Evolutionary conservation across 2,888 invertebrate genomes (phyloP), one percentile per base, ranked within the genome.

Genomic region (Agrilus mali): DNA sequence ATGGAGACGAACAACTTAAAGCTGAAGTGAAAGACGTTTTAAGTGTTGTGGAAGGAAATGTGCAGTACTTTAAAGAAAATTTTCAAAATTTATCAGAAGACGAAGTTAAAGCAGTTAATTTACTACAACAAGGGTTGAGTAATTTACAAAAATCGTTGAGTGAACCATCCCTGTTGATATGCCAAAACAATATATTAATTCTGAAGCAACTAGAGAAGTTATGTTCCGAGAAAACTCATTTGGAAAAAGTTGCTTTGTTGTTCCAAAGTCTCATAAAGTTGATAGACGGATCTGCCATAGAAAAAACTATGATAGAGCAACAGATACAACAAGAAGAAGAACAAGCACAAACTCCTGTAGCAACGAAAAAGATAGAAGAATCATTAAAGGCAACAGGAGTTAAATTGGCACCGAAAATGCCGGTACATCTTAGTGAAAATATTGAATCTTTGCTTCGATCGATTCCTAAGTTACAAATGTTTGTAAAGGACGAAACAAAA

Each of bases 1-100:
- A 48, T 38, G 32, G 46, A 20, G 48, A 27, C 27, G 27, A 27
- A 8, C 27, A 27, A 27, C 16, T 27, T 4, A 17, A 27, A 8
- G 14, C 40, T 12, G 40, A 13, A 27, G 14, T 27, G 12, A 27
- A 40, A 33, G 13, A 33, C 12, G 32, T 17, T 17, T 10, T 20
- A 15, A n/a, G 33, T 15, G 33, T 15, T 16, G 32, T 14, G 8
- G 40, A 15, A 33, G 33, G 8, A 15, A 40, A 17, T 8, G 13
- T 32, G 2, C 15, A 14, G 10, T 33, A 33, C 31, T 13, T 31
- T 32, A 31, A 33, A 32, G 22, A 27, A 40, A 27, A 13, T 4
- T 20, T n/a, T 5, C 17, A 22, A 20, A 31, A 31, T 8, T 33
- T 13, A 40, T 13, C 17, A 15, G 33, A 40, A 40, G 40, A n/a